A percentile compares a stretch with the other conserved stretches of the same genome.
phyloP scores from a whole-genome alignment of 2,888 invertebrate species.

The Sinhomidia bicolor region DNA sequence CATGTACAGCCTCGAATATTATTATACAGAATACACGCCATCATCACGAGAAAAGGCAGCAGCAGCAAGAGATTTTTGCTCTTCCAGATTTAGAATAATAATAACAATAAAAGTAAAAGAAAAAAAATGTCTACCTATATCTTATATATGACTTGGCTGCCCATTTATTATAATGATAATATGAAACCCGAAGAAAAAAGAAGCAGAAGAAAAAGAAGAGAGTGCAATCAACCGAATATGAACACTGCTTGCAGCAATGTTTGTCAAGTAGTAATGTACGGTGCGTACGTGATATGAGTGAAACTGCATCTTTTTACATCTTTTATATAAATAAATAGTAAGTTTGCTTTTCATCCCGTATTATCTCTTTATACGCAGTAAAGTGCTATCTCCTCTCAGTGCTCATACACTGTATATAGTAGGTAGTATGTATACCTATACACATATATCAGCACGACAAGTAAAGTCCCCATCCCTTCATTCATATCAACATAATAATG shows the following conservation, averaged over 20 bases:
- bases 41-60: neutral
- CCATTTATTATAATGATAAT: neutral
- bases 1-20: neutral
- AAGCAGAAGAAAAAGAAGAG: conserved; percentile 3
- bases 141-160: neutral
- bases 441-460: no score
- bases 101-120: conserved; percentile 49
- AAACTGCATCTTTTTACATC: conserved; percentile 48
- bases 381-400: neutral
- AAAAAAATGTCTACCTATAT: conserved; percentile 1
- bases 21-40: neutral
- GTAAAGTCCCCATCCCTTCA: neutral
- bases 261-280: conserved; percentile 51
- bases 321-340: conserved; percentile 40
- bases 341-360: conserved; percentile 1
- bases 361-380: neutral
- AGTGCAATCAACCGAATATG: conserved; percentile 57
- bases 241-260: conserved; percentile 61
- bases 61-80: neutral
- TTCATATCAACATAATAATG: no score
- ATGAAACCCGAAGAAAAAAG: conserved; percentile 32
- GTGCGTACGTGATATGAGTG: conserved; percentile 43
- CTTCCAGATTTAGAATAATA: conserved; percentile 58
- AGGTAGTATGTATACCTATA: no score
- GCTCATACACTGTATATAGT: no score